Base-by-base conservation (phyloP, 2,888 invertebrate genomes). In the Hirtodrosophila duncani region DNA sequence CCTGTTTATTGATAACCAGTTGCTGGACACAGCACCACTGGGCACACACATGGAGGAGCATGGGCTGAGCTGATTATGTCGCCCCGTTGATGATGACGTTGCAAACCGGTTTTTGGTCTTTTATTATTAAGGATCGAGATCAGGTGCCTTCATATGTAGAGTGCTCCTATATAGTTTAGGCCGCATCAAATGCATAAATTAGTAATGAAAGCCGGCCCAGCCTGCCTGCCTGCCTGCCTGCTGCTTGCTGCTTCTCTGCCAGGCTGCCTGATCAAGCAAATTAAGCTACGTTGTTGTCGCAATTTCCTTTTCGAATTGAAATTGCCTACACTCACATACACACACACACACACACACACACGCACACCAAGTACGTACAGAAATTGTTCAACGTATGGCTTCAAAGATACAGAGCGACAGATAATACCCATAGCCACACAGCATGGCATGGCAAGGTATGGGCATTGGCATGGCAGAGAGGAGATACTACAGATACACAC, bases 171-270 rank as follows among this genome's bases (percentile, higher is more conserved):
- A 10, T 10, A 9, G 24, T 26, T 26, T 26, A 26, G n/a, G n/a
- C n/a, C n/a, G n/a, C n/a, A n/a, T n/a, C n/a, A n/a, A n/a, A 65
- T 37, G 44, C 45, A 51, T 64, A 64, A 64, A 64, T 64, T 63
- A 63, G 46, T 39, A 13, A 41, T 37, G 36, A 8, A n/a, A n/a
- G n/a, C n/a, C n/a, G n/a, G n/a, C n/a, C n/a, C n/a, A n/a, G n/a
- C n/a, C n/a, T n/a, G n/a, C n/a, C n/a, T n/a, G n/a, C n/a, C n/a
- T n/a, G 29, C 18, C 20, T 29, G 18, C 16, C 20, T 29, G 13
- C 18, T 10, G 24, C 9, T 16, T 9, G 11, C 16, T 20, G 20
- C 20, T 27, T 18, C 27, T 20, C 20, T 3, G 17, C 13, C 23
- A 14, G 14, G 10, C 29, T 29, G 31, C 30, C 18, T 33, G 23